Percentiles rank a stretch among this genome's conserved stretches.
These are phyloP conservation scores for Patella ulyssiponensis DNA, from an alignment of 2,888 invertebrate species.

Conservation along the genomic window DNA sequence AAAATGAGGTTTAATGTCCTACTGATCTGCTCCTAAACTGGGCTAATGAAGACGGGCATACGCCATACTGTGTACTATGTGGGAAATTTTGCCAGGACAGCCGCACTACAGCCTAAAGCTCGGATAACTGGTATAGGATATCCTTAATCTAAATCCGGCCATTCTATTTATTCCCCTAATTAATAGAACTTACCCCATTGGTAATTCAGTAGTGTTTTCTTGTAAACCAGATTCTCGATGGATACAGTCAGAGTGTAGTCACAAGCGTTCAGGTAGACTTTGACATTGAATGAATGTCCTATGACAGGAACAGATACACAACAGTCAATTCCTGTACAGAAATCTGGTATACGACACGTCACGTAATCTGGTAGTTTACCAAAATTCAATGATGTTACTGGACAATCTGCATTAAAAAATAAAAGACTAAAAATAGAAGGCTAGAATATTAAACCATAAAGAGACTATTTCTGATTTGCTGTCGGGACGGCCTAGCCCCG, in stretches of 20 bases:
- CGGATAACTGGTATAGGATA: no score
- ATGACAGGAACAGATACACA: conserved; percentile 46
- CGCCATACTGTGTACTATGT: no score
- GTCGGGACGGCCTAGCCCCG: no score
- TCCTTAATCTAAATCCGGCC: no score
- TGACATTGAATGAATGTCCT: conserved; percentile 39
- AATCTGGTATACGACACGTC: conserved; percentile 43
- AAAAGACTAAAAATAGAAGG: not conserved
- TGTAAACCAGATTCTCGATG: conserved; percentile 45
- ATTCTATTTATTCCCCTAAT: no score
- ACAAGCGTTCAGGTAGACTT: conserved; percentile 47
- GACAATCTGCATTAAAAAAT: not conserved
- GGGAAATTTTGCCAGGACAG: no score
- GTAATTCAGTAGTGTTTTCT: conserved; percentile 41
- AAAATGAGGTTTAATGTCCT: no score
- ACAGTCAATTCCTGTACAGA: conserved; percentile 51
- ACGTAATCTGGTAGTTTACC: conserved; percentile 19
- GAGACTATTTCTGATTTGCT: no score
- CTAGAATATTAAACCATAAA: no score
- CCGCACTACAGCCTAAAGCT: no score
- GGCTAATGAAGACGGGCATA: no score
- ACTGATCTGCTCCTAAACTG: no score
- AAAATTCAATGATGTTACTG: not conserved
- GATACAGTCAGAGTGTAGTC: conserved; percentile 42
- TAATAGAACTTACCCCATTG: conserved; percentile 42